A percentile compares a stretch with the other conserved stretches of the same genome.
Evolutionary conservation across 2,888 invertebrate genomes (phyloP).

Genomic region (Drosophila multiciliata): DNA sequence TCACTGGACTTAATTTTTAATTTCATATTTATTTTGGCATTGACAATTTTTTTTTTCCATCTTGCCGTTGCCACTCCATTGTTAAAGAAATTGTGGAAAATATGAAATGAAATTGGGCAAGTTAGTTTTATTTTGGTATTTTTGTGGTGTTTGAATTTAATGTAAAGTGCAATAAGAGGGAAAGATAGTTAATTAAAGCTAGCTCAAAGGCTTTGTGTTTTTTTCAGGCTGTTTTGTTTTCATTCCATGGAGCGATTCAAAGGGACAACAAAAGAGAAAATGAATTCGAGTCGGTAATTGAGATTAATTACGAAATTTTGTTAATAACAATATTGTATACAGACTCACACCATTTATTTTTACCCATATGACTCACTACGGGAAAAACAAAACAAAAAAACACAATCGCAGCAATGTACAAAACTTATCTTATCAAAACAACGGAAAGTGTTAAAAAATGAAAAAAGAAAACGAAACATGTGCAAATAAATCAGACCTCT

Average conservation of each 20-base stretch:
- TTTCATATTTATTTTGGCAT: slow-evolving; percentile 65
- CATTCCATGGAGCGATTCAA: slow-evolving; percentile 40
- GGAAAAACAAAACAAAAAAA: slow-evolving; percentile 10
- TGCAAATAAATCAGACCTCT: slow-evolving; percentile 61
- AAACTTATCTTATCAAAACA: slow-evolving; percentile 60
- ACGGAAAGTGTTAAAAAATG: slow-evolving; percentile 46
- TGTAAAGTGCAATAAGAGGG: slow-evolving; percentile 15
- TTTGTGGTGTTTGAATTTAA: slow-evolving; percentile 38
- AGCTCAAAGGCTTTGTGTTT: slow-evolving; percentile 23
- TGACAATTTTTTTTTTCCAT: slow-evolving; percentile 51
- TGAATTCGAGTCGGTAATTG: slow-evolving; percentile 48
- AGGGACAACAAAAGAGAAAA: slow-evolving; percentile 33
- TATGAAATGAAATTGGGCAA: slow-evolving; percentile 47
- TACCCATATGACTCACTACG: slow-evolving; percentile 45
- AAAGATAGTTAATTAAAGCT: slow-evolving; percentile 57
- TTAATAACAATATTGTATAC: slow-evolving; percentile 5
- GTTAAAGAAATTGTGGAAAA: slow-evolving; percentile 68
- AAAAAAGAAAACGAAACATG: slow-evolving; percentile 1
- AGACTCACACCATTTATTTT: background rate
- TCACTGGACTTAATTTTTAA: slow-evolving; percentile 67
- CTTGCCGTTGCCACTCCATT: slow-evolving; percentile 34
- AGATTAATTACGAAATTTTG: slow-evolving; percentile 56
- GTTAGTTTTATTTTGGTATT: slow-evolving; percentile 31
- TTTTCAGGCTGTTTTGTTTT: slow-evolving; percentile 2
- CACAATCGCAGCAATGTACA: slow-evolving; percentile 40